These are phyloP conservation scores for Thamnophis elegans DNA, from an alignment of 2,797 vertebrate species.

Conservation along the genomic window DNA sequence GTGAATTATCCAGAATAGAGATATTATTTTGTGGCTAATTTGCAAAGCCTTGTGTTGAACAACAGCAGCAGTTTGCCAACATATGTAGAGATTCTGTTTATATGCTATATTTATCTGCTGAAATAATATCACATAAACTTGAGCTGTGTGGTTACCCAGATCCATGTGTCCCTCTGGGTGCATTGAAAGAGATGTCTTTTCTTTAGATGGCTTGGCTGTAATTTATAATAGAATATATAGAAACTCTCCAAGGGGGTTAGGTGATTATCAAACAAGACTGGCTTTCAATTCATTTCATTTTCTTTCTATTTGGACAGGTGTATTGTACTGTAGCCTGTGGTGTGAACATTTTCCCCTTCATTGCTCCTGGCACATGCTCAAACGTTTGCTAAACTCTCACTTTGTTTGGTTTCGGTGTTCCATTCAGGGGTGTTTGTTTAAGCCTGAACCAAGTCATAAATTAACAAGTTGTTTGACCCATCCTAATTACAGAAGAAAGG, in stretches of 20 bases:
- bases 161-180: background rate
- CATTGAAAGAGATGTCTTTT: constrained; percentile 42
- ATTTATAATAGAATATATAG: constrained; percentile 27
- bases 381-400: constrained; percentile 56
- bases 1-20: background rate
- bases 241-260: constrained; percentile 36
- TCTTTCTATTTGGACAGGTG: constrained; percentile 83
- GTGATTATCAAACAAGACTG: constrained; percentile 49
- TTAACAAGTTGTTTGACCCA: constrained; percentile 35
- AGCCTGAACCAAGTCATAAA: constrained; percentile 63
- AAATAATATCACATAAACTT: background rate
- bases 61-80: background rate
- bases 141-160: background rate
- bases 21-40: background rate
- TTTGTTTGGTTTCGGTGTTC: constrained; percentile 69
- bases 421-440: constrained; percentile 66
- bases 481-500: constrained; percentile 40
- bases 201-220: constrained; percentile 27
- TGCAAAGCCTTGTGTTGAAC: background rate
- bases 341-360: constrained; percentile 87
- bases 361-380: constrained; percentile 73
- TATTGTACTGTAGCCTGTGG: constrained; percentile 74
- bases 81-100: background rate
- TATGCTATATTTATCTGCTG: background rate
- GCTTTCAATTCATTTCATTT: constrained; percentile 72